Evolutionary conservation across 2,113 vertebrate species (phyloP).

Genomic region (Clarias magur): DNA sequence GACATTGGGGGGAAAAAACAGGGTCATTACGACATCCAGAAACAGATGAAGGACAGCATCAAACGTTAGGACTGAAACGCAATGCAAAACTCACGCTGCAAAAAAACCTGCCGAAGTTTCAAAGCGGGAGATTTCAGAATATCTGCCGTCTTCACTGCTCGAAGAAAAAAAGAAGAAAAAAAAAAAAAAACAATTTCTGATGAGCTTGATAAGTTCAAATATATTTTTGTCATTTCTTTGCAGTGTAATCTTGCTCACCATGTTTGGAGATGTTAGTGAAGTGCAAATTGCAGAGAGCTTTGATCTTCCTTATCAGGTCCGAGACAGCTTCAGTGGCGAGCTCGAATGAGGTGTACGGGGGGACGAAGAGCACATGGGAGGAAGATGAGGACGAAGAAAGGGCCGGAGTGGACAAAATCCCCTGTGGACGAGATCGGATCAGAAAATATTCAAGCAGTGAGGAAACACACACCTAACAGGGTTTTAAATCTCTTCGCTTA

Average conservation of each 20-base stretch:
- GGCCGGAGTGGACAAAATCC: neutral
- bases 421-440: slow-evolving; percentile 1
- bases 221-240: neutral
- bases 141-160: slow-evolving; percentile 33
- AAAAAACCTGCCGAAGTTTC: slow-evolving; percentile 19
- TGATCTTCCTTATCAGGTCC: slow-evolving; percentile 39
- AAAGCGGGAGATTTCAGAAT: slow-evolving; percentile 22
- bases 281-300: neutral
- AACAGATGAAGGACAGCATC: neutral
- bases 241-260: slow-evolving; percentile 23
- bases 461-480: too few species aligned
- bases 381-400: neutral
- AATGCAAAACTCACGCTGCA: slow-evolving; percentile 38
- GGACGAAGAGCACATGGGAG: slow-evolving; percentile 30
- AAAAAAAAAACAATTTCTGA: neutral
- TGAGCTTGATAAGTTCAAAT: neutral
- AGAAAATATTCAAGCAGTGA: neutral
- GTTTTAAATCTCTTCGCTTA: too few species aligned
- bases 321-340: slow-evolving; percentile 28
- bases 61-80: too few species aligned
- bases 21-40: neutral
- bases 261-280: slow-evolving; percentile 31
- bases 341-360: slow-evolving; percentile 42
- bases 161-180: neutral
- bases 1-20: neutral